Evolutionary conservation across 2,797 vertebrate genomes (phyloP), one percentile per base, ranked within the genome.

Genomic region (Muraenolepis orangiensis): DNA sequence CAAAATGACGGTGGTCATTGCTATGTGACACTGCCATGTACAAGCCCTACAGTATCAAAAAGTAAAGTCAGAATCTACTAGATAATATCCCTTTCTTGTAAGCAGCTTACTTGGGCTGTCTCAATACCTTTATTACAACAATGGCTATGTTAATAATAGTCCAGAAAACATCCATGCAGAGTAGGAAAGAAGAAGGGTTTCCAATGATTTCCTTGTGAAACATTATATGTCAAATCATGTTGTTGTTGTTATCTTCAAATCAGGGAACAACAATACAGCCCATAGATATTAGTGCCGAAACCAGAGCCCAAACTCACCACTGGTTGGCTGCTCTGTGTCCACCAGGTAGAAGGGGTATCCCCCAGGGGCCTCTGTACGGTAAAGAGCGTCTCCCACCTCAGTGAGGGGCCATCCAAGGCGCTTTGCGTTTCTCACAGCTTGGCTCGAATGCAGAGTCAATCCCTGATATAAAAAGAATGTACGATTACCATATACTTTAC

Each of bases 341-440:
- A 97, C 89, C 74, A 99, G 84, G 79, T 93, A 97, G 90, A 99
- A 99, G 11, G 89, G 95, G 84, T 97, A 99, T 4, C 98, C 98
- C 69, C 96, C 98, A 0, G 98, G 98, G 67, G 96, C 97, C 84
- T 95, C 93, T 0, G 91, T 86, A 88, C 95, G 87, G 87, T 96
- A 98, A 72, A 96, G 34, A 34, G 85, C 94, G 5, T 93, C 82
- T 61, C 85, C 86, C 11, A 95, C 80, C 89, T 97, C 92, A 12
- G 68, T 93, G 16, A 99, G 92, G 2, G 96, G 96, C 98, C 98
- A 99, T 0, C 94, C 93, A 69, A 96, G 86, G 34, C 91, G 91
- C 81, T 77, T 95, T 14, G 97, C 98, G 0, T 97, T 98, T 82
- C 88, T 93, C 34, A 99, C 92, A 6, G 96, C 96, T 88, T 94